Evolutionary conservation across 2,113 vertebrate genomes (phyloP), one percentile per base, ranked within the genome.

Genomic region (Carassius gibelio): DNA sequence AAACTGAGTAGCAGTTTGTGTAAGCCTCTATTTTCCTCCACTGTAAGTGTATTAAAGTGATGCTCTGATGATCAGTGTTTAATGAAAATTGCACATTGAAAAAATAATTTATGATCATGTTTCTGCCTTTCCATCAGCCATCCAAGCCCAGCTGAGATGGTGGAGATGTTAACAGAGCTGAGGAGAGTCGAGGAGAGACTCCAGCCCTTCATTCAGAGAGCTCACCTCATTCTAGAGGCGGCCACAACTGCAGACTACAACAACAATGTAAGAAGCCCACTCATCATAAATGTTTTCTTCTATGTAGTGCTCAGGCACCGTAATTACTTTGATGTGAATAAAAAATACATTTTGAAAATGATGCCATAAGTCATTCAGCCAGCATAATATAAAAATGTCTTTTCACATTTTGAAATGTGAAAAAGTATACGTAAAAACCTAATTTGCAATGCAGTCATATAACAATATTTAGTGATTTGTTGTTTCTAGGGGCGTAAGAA

Each of bases 131-230:
- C 13, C 48, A 8, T 10, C 89, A 98, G 96, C 89, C 96, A 97
- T 66, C 96, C 97, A 3, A 96, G 96, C 52, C 97, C 97, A 0
- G 91, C 92, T 0, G 97, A 97, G 89, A 93, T 96, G 11, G 94
- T 96, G 0, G 96, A 97, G 89, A 95, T 97, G 88, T 90, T 98
- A 77, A 94, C 95, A 75, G 96, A 97, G 88, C 92, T 97, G 3
- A 94, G 95, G 50, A 89, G 96, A 66, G 94, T 96, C 42, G 96
- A 97, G 88, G 94, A 95, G 86, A 91, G 96, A 59, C 95, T 98
- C 42, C 96, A 97, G 88, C 97, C 97, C 1, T 97, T 97, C 87
- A 92, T 97, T 83, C 96, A 97, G 90, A 95, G 96, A 85, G 96
- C 96, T 85, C 95, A 97, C 48, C 94, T 95, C 83, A 95, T 98